Percentiles rank a stretch among this genome's conserved stretches.
phyloP scores from a whole-genome alignment of 2,888 invertebrate genomes.

The Hypomecis punctinalis region DNA sequence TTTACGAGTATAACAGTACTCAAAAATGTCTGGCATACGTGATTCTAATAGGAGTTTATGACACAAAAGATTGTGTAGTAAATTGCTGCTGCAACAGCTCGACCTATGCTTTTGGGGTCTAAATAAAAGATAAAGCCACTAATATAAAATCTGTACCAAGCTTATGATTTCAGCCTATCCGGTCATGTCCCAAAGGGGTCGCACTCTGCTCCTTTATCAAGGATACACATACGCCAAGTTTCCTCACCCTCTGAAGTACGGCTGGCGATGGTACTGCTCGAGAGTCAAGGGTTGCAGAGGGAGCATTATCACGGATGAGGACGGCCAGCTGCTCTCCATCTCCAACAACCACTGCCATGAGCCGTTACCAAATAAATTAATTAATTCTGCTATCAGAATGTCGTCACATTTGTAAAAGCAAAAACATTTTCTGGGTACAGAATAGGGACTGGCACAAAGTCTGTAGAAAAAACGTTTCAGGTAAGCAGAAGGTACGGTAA shows the following conservation, averaged over 20 bases:
- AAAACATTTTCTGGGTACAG: neutral
- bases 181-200: slow-evolving; percentile 50
- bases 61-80: no score
- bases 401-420: neutral
- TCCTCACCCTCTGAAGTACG: slow-evolving; percentile 61
- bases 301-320: slow-evolving; percentile 57
- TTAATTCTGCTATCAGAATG: neutral
- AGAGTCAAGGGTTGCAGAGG: slow-evolving; percentile 68
- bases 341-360: slow-evolving; percentile 59
- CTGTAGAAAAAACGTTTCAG: no score
- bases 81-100: no score
- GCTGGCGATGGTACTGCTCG: slow-evolving; percentile 74
- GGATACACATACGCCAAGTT: slow-evolving; percentile 67
- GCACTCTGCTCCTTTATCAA: slow-evolving; percentile 61
- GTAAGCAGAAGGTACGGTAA: no score
- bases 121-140: no score
- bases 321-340: slow-evolving; percentile 52
- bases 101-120: no score
- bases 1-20: no score
- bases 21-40: no score
- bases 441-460: no score
- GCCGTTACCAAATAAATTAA: slow-evolving; percentile 3
- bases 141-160: neutral
- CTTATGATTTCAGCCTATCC: slow-evolving; percentile 25
- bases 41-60: no score